Evolutionary conservation across 2,113 vertebrate species (phyloP).

Genomic region (Eupsittula cactorum): DNA sequence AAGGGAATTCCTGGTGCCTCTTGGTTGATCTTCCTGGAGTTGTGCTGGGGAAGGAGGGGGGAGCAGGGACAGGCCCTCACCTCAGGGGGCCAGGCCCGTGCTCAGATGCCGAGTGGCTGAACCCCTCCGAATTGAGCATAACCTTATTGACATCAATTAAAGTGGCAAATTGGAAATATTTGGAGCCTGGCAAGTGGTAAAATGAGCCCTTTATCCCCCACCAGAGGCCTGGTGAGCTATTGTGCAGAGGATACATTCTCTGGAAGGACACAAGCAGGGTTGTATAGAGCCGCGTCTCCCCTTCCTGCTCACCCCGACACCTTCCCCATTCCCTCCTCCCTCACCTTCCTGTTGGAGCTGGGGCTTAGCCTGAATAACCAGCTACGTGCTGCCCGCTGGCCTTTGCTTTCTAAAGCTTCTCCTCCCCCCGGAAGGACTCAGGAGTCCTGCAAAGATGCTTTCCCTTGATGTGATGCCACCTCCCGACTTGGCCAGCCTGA

Average conservation of each 20-base stretch:
- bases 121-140: constrained; percentile 80
- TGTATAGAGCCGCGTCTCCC: neutral
- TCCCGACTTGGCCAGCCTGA: neutral
- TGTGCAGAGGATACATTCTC: constrained; percentile 37
- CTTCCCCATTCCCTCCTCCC: constrained; percentile 10
- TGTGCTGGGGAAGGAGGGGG: neutral
- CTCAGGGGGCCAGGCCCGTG: neutral
- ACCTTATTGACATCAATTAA: constrained; percentile 83
- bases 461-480: neutral
- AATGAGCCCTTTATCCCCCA: constrained; percentile 68
- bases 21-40: neutral
- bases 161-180: constrained; percentile 77
- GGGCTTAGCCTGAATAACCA: neutral
- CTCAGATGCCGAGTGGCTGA: constrained; percentile 43
- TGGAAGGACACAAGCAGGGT: neutral
- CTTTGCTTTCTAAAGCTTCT: constrained; percentile 3
- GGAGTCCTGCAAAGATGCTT: neutral
- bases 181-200: constrained; percentile 71
- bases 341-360: neutral
- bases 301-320: constrained; percentile 26
- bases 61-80: neutral
- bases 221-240: constrained; percentile 65
- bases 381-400: neutral
- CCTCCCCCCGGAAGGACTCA: neutral
- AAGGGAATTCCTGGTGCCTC: neutral